These are phyloP conservation scores for Eurystomus gularis DNA, from an alignment of 2,113 vertebrate genomes.

Conservation along the genomic window DNA sequence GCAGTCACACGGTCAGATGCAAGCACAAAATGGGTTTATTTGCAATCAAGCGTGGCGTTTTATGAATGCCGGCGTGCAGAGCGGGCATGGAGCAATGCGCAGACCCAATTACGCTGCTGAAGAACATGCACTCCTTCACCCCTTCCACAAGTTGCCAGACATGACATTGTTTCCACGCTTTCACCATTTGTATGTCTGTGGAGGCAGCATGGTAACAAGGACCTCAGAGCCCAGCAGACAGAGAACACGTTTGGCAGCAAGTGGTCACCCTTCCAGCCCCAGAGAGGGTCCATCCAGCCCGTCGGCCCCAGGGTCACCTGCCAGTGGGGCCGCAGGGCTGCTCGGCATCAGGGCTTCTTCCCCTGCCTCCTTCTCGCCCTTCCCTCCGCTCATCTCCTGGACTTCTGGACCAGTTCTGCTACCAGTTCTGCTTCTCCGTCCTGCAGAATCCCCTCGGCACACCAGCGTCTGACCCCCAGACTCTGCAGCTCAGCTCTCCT, in stretches of 20 bases:
- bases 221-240: neutral
- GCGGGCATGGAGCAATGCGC: neutral
- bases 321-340: neutral
- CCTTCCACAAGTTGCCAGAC: neutral
- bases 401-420: neutral
- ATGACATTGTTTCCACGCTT: neutral
- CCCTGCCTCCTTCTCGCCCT: neutral
- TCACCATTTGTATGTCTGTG: neutral
- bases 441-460: neutral
- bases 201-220: neutral
- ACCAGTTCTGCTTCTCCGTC: neutral
- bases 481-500: neutral
- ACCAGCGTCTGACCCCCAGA: rapidly evolving
- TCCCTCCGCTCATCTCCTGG: neutral
- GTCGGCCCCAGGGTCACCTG: neutral
- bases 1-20: neutral
- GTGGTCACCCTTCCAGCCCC: neutral
- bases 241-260: rapidly evolving
- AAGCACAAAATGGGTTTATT: neutral
- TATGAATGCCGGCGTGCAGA: neutral
- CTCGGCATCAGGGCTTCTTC: neutral
- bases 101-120: neutral
- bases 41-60: neutral
- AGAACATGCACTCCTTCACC: neutral
- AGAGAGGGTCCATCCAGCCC: neutral